Evolutionary conservation across 2,888 invertebrate species (phyloP).

Genomic region (Archips xylosteana): DNA sequence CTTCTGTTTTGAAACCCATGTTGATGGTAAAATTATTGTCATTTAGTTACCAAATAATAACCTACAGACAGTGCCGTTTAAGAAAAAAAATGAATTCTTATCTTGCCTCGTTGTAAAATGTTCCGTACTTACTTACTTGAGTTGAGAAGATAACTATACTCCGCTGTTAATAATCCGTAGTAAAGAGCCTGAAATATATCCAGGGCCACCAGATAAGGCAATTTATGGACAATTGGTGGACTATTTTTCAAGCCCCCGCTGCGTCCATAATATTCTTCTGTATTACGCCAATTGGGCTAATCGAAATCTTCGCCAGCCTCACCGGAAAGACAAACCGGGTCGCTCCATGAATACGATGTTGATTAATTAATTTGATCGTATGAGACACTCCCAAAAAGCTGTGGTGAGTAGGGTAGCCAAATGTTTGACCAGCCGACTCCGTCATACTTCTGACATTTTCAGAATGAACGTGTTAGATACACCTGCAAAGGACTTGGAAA

Average conservation of each 20-base stretch:
- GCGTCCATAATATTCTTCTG: constrained; percentile 6
- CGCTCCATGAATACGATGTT: neutral
- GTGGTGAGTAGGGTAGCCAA: too few species aligned
- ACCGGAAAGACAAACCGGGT: neutral
- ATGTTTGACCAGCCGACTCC: too few species aligned
- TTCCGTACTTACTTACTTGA: neutral
- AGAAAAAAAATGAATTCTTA: neutral
- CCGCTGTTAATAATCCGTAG: constrained; percentile 1
- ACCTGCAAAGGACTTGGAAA: too few species aligned
- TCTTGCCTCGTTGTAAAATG: neutral
- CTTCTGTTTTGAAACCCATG: too few species aligned
- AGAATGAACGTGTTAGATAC: too few species aligned
- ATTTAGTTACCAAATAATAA: too few species aligned
- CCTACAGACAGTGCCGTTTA: neutral
- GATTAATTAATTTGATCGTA: neutral
- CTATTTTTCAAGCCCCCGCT: constrained; percentile 17
- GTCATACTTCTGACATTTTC: too few species aligned
- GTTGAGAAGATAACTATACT: neutral
- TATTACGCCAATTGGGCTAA: constrained; percentile 21
- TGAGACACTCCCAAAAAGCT: neutral
- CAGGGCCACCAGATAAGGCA: constrained; percentile 14
- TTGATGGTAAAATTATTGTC: too few species aligned
- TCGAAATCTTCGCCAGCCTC: constrained; percentile 6
- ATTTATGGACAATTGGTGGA: constrained; percentile 18
- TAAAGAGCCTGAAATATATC: constrained; percentile 20